Evolutionary conservation across 2,797 vertebrate genomes (phyloP).

Genomic region (Tadarida brasiliensis): DNA sequence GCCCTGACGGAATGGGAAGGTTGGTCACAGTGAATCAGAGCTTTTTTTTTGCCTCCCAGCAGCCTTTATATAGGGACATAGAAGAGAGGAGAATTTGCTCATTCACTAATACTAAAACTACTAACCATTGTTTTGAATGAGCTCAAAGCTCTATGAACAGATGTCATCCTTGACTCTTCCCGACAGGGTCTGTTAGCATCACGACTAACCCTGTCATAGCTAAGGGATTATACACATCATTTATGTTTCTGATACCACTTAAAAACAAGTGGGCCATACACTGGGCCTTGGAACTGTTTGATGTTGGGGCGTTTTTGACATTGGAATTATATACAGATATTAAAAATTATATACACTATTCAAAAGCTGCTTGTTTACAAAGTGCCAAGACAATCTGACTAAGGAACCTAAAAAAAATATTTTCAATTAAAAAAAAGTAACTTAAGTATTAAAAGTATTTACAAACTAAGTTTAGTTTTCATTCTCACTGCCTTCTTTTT

Average conservation of each 20-base stretch:
- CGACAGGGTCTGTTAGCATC: slow-evolving; percentile 21
- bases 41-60: not conserved
- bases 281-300: slow-evolving; percentile 5
- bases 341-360: not conserved
- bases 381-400: slow-evolving; percentile 11
- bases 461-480: slow-evolving; percentile 25
- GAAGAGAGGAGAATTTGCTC: slow-evolving; percentile 22
- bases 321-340: slow-evolving; percentile 49
- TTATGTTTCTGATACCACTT: slow-evolving; percentile 54
- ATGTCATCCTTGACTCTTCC: slow-evolving; percentile 33
- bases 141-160: not conserved
- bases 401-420: not conserved
- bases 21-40: not conserved
- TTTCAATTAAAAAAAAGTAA: slow-evolving; percentile 44
- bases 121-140: slow-evolving; percentile 44
- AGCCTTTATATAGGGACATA: slow-evolving; percentile 4
- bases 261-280: slow-evolving; percentile 27
- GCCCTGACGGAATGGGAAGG: not conserved
- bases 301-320: slow-evolving; percentile 44
- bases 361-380: slow-evolving; percentile 43
- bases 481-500: not conserved
- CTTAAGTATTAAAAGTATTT: slow-evolving; percentile 52
- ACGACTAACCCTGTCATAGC: slow-evolving; percentile 48
- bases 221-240: slow-evolving; percentile 43
- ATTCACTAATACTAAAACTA: not conserved